A percentile compares a stretch with the other conserved stretches of the same genome.
Evolutionary conservation across 2,888 invertebrate genomes (phyloP).

Genomic region (Myopa testacea): DNA sequence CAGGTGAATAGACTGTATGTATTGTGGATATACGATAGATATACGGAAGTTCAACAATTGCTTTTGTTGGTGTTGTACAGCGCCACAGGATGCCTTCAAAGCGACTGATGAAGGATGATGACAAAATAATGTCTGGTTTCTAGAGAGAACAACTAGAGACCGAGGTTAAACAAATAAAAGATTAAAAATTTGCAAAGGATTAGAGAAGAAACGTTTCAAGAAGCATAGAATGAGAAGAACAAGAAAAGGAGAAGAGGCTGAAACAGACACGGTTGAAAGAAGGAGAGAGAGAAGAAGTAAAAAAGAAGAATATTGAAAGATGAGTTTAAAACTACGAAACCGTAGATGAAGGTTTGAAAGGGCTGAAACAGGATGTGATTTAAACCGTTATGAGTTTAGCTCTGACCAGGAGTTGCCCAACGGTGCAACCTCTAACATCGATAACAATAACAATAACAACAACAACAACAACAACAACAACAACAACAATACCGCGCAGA

Average conservation of each 20-base stretch:
- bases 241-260: neutral
- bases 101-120: neutral
- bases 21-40: neutral
- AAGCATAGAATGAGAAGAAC: neutral
- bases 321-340: neutral
- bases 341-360: neutral
- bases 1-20: neutral
- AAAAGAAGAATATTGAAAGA: neutral
- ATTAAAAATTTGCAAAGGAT: slow-evolving; percentile 9
- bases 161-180: slow-evolving; percentile 15
- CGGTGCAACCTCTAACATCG: neutral
- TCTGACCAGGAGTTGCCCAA: slow-evolving; percentile 29
- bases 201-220: neutral
- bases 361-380: slow-evolving; percentile 30
- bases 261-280: neutral
- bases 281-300: neutral
- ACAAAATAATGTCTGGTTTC: neutral
- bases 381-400: slow-evolving; percentile 27
- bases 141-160: neutral
- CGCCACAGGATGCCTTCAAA: neutral
- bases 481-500: neutral
- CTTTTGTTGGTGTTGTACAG: neutral
- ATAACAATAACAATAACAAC: slow-evolving; percentile 2
- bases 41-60: neutral
- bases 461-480: neutral